Evolutionary conservation across 1,140 invertebrate genomes (phyloP).

Genomic region (Solenopsis fugax): DNA sequence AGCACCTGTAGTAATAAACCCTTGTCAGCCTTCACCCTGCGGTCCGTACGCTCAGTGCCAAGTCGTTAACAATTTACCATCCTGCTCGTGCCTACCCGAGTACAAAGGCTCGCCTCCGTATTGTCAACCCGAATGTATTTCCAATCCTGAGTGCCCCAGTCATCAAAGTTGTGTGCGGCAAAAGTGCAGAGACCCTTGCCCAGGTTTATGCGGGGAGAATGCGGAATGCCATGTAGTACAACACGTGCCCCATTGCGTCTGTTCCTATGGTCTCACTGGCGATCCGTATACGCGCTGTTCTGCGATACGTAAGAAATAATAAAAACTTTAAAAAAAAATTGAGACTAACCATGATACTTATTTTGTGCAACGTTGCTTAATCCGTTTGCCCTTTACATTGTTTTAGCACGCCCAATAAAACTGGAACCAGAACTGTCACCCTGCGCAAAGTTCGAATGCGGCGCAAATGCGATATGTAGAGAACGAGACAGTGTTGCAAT

Average conservation of each 20-base stretch:
- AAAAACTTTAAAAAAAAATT: not conserved
- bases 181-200: conserved; percentile 92
- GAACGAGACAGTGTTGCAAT: conserved; percentile 81
- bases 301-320: conserved; percentile 70
- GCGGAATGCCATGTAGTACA: conserved; percentile 90
- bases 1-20: conserved; percentile 9
- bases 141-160: conserved; percentile 89
- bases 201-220: conserved; percentile 90
- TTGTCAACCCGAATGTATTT: conserved; percentile 90
- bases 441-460: conserved; percentile 85
- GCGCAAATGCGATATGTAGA: conserved; percentile 86
- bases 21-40: conserved; percentile 89
- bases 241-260: conserved; percentile 91
- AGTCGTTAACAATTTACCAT: conserved; percentile 78
- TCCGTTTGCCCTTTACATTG: conserved; percentile 21
- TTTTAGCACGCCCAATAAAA: conserved; percentile 39
- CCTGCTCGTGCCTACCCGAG: conserved; percentile 89
- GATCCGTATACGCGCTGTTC: conserved; percentile 90
- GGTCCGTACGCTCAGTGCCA: conserved; percentile 90
- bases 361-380: conserved; percentile 22
- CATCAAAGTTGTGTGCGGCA: conserved; percentile 90
- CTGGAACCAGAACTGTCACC: conserved; percentile 74
- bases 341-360: not conserved
- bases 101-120: conserved; percentile 90
- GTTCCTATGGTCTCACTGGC: conserved; percentile 89